Conservation (phyloP, 2,113 vertebrate genomes). For the Balaeniceps rex region DNA sequence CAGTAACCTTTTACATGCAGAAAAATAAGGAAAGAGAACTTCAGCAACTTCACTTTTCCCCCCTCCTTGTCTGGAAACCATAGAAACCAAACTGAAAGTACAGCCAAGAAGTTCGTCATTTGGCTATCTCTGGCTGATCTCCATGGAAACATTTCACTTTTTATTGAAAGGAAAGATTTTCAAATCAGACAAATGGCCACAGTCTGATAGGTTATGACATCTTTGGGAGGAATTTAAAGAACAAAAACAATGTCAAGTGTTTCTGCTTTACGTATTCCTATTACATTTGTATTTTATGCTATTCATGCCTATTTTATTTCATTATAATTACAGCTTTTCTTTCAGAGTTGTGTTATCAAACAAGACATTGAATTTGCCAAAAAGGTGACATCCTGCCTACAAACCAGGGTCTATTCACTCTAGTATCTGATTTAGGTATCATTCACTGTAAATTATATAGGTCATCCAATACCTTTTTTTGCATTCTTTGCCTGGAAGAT, state of each 20-base stretch:
- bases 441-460: neutral
- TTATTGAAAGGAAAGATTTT: slow-evolving; percentile 71
- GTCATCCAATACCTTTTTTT: neutral
- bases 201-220: slow-evolving; percentile 65
- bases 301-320: neutral
- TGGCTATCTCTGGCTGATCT: slow-evolving; percentile 81
- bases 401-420: neutral
- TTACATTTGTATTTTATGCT: neutral
- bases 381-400: neutral
- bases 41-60: slow-evolving; percentile 49
- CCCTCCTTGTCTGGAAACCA: slow-evolving; percentile 77
- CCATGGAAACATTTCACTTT: slow-evolving; percentile 81
- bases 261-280: slow-evolving; percentile 15
- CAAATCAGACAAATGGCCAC: slow-evolving; percentile 58
- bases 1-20: slow-evolving; percentile 50
- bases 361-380: neutral
- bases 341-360: neutral
- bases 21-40: slow-evolving; percentile 2
- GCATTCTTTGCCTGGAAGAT: neutral
- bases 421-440: neutral
- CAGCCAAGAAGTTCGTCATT: slow-evolving; percentile 80
- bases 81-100: slow-evolving; percentile 80
- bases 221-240: slow-evolving; percentile 13
- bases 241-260: neutral
- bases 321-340: neutral